phyloP scores from a whole-genome alignment of 2,888 invertebrate genomes.

The Dendrolimus pini region DNA sequence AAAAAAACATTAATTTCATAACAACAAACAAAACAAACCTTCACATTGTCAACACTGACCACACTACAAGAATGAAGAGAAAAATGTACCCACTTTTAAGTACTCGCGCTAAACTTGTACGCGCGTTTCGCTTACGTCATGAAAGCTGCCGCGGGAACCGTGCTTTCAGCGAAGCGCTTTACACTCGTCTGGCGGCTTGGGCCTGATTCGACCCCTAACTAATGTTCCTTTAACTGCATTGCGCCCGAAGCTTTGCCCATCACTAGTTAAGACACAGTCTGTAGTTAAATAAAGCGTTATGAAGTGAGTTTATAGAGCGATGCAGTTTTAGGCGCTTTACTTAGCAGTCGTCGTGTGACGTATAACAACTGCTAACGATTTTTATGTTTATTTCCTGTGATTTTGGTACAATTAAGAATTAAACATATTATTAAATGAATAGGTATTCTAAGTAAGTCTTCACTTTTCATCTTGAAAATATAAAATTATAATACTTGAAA shows the following conservation, averaged over 20 bases:
- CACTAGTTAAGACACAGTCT: not conserved
- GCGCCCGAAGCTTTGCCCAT: slow-evolving; percentile 34
- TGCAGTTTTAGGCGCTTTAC: not conserved
- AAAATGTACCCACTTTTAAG: slow-evolving; percentile 5
- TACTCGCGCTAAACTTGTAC: slow-evolving; percentile 6
- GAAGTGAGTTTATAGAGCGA: not conserved
- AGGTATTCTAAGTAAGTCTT: too few relatives aligned
- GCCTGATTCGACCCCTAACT: slow-evolving; percentile 29
- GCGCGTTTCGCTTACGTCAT: slow-evolving; percentile 47
- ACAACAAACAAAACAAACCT: slow-evolving; percentile 30
- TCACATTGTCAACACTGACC: slow-evolving; percentile 26
- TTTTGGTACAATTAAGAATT: too few relatives aligned
- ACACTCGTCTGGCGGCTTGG: slow-evolving; percentile 54
- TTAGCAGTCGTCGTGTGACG: too few relatives aligned
- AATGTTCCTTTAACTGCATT: slow-evolving; percentile 59
- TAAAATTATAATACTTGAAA: too few relatives aligned
- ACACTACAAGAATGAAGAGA: slow-evolving; percentile 19
- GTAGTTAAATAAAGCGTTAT: not conserved
- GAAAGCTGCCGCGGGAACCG: slow-evolving; percentile 33
- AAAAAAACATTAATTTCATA: slow-evolving; percentile 12
- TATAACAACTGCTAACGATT: too few relatives aligned
- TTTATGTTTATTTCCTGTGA: too few relatives aligned
- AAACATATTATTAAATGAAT: too few relatives aligned
- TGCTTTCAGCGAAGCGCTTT: slow-evolving; percentile 56
- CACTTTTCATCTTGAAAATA: too few relatives aligned